Evolutionary conservation across 2,888 invertebrate species (phyloP).

Genomic region (Phaedon cochleariae): DNA sequence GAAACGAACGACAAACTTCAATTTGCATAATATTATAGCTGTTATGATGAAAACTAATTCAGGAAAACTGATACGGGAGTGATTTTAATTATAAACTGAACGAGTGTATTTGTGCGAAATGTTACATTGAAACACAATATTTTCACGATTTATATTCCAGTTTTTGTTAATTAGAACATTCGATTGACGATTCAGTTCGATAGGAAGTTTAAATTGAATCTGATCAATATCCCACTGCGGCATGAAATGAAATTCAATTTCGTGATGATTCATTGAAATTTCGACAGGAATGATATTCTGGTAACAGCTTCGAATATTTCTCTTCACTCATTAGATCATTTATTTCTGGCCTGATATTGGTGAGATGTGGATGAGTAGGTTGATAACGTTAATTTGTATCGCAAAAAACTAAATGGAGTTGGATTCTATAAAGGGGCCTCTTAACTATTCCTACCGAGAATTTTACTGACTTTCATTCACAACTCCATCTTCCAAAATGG

Average conservation of each 20-base stretch:
- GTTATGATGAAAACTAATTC: constrained; percentile 33
- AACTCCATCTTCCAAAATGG: no score
- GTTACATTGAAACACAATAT: constrained; percentile 4
- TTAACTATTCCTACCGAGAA: no score
- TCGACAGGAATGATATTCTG: no score
- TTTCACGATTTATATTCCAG: not conserved
- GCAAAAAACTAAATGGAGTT: no score
- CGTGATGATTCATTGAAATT: not conserved
- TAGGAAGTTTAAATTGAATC: not conserved
- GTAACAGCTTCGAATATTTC: no score
- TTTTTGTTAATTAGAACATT: not conserved
- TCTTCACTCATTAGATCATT: no score
- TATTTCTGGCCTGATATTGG: no score
- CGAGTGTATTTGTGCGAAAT: constrained; percentile 16
- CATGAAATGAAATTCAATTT: not conserved
- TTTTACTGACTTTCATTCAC: no score
- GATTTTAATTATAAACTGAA: constrained; percentile 22
- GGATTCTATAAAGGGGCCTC: no score
- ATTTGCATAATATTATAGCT: constrained; percentile 34
- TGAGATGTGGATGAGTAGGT: no score
- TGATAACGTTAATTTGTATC: no score
- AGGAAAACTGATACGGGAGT: constrained; percentile 22
- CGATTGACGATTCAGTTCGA: not conserved
- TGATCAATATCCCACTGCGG: not conserved
- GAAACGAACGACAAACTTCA: constrained; percentile 16